phyloP scores from a whole-genome alignment of 2,888 invertebrate genomes.

The Calameuta filiformis region DNA sequence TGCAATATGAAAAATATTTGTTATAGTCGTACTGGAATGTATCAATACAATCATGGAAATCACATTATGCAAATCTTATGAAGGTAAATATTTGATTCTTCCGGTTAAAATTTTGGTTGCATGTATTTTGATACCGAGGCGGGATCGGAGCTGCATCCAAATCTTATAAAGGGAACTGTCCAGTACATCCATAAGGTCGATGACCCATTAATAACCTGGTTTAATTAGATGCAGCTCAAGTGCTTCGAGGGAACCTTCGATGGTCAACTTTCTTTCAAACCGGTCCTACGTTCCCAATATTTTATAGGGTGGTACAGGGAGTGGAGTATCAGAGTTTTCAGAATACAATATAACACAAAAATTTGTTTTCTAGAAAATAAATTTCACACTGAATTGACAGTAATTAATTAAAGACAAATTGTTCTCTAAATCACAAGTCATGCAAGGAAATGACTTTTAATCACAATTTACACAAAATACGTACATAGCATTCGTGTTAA shows the following conservation, averaged over 20 bases:
- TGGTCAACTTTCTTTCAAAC: slow-evolving; percentile 45
- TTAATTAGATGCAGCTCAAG: slow-evolving; percentile 20
- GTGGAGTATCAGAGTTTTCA: background rate
- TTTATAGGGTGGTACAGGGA: slow-evolving; percentile 21
- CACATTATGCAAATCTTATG: background rate
- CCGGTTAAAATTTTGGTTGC: background rate
- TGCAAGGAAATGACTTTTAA: background rate
- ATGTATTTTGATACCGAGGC: background rate
- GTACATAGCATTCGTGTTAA: background rate
- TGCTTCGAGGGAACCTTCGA: slow-evolving; percentile 1
- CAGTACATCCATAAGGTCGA: background rate
- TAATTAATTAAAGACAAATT: background rate
- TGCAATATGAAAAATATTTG: background rate
- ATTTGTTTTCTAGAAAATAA: background rate
- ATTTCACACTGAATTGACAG: background rate
- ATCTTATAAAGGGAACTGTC: background rate
- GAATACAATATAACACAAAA: background rate
- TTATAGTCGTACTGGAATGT: background rate
- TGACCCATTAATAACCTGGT: background rate
- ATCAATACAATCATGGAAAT: background rate
- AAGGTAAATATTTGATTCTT: background rate
- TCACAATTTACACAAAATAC: background rate
- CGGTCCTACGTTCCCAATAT: slow-evolving; percentile 36
- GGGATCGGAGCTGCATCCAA: background rate
- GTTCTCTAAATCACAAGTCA: background rate